Base-by-base conservation (phyloP, 2,888 invertebrate species). In the Diogma glabrata region DNA sequence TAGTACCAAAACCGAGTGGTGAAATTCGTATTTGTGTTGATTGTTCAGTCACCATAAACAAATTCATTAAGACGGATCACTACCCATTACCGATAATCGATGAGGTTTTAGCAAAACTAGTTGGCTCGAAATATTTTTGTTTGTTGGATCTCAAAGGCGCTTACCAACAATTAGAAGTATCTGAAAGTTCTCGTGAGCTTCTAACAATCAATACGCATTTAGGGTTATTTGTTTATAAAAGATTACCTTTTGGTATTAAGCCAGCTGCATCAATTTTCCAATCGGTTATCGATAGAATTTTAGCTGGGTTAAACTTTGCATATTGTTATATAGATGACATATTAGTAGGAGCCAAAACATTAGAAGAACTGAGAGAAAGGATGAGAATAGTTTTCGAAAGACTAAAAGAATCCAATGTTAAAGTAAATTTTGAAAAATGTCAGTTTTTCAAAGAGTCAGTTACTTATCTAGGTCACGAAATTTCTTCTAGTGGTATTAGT, bases 301-400 rank as follows among this genome's bases (percentile, higher is more conserved):
- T 33, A 12, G 5, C 2, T 6, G 16, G 16, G n/a, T 14, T 49
- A 10, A 10, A 49, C 5, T 7, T n/a, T 38, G 24, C 23, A 12
- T 12, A 1, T 10, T 40, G 38, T 16, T 38, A 23, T 23, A 9
- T 38, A 14, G 49, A 49, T 24, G 49, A 49, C 14, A 38, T 49
- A 19, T 2, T 49, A 6, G 23, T 49, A n/a, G 24, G 38, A 24
- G 24, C 14, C 24, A 9, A 7, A 4, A 24, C 12, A 8, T 3
- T 23, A 9, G 24, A 38, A 38, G 38, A 23, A 2, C 19, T 17
- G 10, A 9, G 38, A 23, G 24, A 12, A 9, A 38, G 14, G 23
- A 23, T 38, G 6, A 12, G 5, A 12, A 17, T 17, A 24, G 38
- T 49, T 23, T 8, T 38, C 6, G 6, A 22, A 7, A 20, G 24